Evolutionary conservation across 2,113 vertebrate genomes (phyloP), one percentile per base, ranked within the genome.

Genomic region (Scytalopus superciliaris): DNA sequence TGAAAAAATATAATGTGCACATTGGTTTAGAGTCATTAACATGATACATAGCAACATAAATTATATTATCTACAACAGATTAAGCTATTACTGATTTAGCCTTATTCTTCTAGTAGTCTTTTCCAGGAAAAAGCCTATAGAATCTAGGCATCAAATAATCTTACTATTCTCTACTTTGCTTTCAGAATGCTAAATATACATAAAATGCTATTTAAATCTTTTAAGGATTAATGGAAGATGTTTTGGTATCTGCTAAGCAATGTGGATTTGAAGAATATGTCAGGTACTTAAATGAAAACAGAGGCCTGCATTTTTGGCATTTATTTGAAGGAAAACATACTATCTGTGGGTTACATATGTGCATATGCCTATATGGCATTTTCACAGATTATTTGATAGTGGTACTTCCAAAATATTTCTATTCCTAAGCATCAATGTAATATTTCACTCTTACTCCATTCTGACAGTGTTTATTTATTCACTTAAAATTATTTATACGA

Each of bases 21-120:
- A 87, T 96, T 93, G 94, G 78, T 97, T 96, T 89, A 81, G 83
- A 91, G 72, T 96, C 74, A 2, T 97, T 98, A 97, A 79, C 79
- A 53, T 90, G 94, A 97, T 91, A 37, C 69, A 95, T 40, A 88
- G 91, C 85, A 93, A 74, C 28, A 21, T 76, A 96, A 97, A 93
- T 82, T 93, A 96, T 75, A 90, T 95, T 63, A 97, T 94, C 79
- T 97, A 90, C 85, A 96, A 79, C n/a, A 89, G 72, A 95, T 93
- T 94, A 95, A 93, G 68, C 37, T 87, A 80, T 52, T 90, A 93
- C 89, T 78, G 67, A 93, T 96, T 81, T 39, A 69, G 42, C 47
- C 28, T 93, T 89, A 93, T 95, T 89, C 69, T 92, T 88, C 68
- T 45, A 67, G 62, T 83, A 81, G 49, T 30, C 24, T 94, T 94